These are phyloP conservation scores for Diploscapter pachys DNA, from an alignment of 1,140 invertebrate genomes.

Conservation along the genomic window DNA sequence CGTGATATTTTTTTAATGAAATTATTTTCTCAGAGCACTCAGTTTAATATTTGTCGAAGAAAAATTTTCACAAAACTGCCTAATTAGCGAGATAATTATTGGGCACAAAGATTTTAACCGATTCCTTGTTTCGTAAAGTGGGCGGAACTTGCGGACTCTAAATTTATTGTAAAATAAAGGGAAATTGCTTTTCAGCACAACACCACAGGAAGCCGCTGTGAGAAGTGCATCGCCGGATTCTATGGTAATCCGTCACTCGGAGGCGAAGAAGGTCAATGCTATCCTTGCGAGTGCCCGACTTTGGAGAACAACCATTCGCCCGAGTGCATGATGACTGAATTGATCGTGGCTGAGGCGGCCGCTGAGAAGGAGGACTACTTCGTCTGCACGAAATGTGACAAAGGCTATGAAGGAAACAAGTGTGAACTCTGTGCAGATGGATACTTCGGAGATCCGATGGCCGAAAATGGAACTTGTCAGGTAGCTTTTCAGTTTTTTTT, in stretches of 20 bases:
- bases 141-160: no score
- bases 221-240: slow-evolving; percentile 78
- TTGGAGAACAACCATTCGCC: slow-evolving; percentile 52
- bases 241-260: slow-evolving; percentile 71
- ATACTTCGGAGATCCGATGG: slow-evolving; percentile 78
- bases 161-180: no score
- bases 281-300: slow-evolving; percentile 79
- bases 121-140: no score
- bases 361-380: slow-evolving; percentile 67
- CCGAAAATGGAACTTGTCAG: slow-evolving; percentile 47
- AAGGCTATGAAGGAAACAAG: slow-evolving; percentile 82
- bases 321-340: slow-evolving; percentile 62
- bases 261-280: slow-evolving; percentile 65
- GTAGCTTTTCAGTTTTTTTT: no score
- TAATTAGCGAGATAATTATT: no score
- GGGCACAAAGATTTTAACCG: no score
- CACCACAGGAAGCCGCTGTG: slow-evolving; percentile 78
- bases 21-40: no score
- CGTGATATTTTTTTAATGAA: no score
- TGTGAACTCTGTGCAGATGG: slow-evolving; percentile 88
- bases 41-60: no score
- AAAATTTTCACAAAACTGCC: no score
- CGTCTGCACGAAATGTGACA: slow-evolving; percentile 81
- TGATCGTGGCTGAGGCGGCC: slow-evolving; percentile 60
- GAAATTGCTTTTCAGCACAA: slow-evolving; percentile 73